These are phyloP conservation scores for Perca flavescens DNA, from an alignment of 2,113 vertebrate genomes.

Conservation along the genomic window DNA sequence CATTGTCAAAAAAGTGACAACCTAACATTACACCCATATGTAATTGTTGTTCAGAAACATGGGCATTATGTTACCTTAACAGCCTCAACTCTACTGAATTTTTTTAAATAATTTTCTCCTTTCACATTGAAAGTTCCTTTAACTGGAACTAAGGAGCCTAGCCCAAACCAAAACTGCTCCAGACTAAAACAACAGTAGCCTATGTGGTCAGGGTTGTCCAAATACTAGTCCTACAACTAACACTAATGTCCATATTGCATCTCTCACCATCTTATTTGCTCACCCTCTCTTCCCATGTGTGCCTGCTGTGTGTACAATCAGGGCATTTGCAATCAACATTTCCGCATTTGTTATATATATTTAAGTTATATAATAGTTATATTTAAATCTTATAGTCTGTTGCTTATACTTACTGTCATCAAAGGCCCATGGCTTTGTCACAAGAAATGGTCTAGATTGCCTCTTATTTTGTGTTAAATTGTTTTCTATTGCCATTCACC, in stretches of 20 bases:
- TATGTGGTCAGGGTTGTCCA: not conserved
- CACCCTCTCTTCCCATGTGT: not conserved
- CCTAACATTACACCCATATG: not conserved
- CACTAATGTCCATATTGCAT: not conserved
- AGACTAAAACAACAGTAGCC: not conserved
- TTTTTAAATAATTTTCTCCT: too few relatives aligned
- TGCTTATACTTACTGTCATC: not conserved
- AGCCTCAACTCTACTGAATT: not conserved
- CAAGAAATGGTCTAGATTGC: not conserved
- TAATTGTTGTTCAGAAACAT: not conserved
- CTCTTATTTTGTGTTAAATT: not conserved
- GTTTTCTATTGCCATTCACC: not conserved
- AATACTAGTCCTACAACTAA: not conserved
- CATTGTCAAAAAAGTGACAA: not conserved
- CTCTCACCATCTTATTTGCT: not conserved
- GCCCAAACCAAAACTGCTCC: not conserved
- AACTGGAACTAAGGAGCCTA: not conserved
- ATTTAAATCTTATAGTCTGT: not conserved
- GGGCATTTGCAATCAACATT: slow-evolving; percentile 30
- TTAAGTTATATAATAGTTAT: not conserved
- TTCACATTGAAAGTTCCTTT: not conserved
- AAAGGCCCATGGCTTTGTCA: not conserved
- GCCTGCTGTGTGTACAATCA: slow-evolving; percentile 8
- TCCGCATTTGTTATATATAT: too few relatives aligned
- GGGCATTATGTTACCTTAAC: not conserved